Conservation (phyloP, 2,113 vertebrate species). For the crab-eating macaque (Macaca fascicularis) region T2T-MFA8v1.1 NC_088380.1:4439001-4439500, state of each 20-base stretch:
- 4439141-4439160: no score
- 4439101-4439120: not conserved
- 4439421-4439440: not conserved
- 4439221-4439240: fast-evolving
- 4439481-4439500: not conserved
- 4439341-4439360: fast-evolving
- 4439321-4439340: fast-evolving
- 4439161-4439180: not conserved
- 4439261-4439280: fast-evolving
- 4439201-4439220: not conserved
- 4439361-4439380: not conserved
- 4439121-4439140: no score
- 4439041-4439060: not conserved
- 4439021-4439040: no score
- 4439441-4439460: no score
- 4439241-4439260: fast-evolving
- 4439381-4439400: not conserved
- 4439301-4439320: not conserved
- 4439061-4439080: not conserved
- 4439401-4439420: fast-evolving
- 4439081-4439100: not conserved
- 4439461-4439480: not conserved
- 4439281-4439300: fast-evolving
- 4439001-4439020: not conserved
- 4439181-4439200: not conserved